Conservation (phyloP, 2,888 invertebrate genomes). For the Dromius quadrimaculatus region DNA sequence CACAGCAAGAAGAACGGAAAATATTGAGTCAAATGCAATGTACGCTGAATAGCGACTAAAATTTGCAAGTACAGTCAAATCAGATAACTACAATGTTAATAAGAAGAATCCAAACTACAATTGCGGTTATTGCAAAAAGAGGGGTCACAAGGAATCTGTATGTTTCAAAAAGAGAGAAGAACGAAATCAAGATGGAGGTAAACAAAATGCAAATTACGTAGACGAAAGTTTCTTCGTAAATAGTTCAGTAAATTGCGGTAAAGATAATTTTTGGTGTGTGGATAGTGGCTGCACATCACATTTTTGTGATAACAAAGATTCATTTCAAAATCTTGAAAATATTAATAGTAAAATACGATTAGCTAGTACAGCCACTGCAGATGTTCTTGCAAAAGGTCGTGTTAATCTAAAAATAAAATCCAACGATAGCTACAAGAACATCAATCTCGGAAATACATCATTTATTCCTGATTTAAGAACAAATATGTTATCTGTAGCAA, state of each 20-base stretch:
- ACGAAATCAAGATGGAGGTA: neutral
- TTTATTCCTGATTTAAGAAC: neutral
- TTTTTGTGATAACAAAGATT: slow-evolving; percentile 36
- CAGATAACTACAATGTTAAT: neutral
- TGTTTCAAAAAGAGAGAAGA: neutral
- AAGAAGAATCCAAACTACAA: neutral
- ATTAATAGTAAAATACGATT: slow-evolving; percentile 4
- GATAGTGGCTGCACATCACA: slow-evolving; percentile 51
- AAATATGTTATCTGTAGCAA: neutral
- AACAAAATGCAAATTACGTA: neutral
- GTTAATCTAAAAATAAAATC: neutral
- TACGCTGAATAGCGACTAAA: too few species aligned
- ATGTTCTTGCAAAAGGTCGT: slow-evolving; percentile 44
- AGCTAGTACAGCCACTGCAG: slow-evolving; percentile 28
- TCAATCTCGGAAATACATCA: slow-evolving; percentile 31
- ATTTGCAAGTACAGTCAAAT: neutral
- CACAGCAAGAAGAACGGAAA: too few species aligned
- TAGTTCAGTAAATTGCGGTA: neutral
- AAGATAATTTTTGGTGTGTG: slow-evolving; percentile 12
- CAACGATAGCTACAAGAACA: slow-evolving; percentile 26
- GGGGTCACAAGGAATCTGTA: neutral
- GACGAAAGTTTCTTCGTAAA: neutral
- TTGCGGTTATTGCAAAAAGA: neutral
- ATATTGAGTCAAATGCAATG: too few species aligned
- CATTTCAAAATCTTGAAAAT: slow-evolving; percentile 18